phyloP scores from a whole-genome alignment of 2,113 vertebrate species.

The Pachypanchax playfairii region DNA sequence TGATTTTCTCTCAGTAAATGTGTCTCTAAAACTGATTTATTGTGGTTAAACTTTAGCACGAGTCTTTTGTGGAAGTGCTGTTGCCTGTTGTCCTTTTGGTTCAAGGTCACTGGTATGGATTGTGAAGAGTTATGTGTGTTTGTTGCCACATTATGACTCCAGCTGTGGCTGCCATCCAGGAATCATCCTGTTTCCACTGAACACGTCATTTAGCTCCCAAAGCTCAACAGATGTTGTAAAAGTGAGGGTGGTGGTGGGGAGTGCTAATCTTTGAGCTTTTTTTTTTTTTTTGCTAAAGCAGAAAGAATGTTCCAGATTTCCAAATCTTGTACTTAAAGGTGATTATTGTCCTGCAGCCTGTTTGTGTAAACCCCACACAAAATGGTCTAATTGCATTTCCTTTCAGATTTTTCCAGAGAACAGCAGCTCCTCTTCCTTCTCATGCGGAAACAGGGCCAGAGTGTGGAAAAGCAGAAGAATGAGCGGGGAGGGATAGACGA shows the following conservation, averaged over 20 bases:
- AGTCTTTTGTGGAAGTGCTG: constrained; percentile 8
- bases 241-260: too few relatives aligned
- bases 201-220: constrained; percentile 12
- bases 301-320: constrained; percentile 9
- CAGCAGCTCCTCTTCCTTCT: constrained; percentile 52
- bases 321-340: constrained; percentile 29
- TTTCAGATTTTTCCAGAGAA: constrained; percentile 42
- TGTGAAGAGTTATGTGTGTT: constrained; percentile 31
- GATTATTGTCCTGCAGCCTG: constrained; percentile 18
- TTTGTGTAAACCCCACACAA: neutral
- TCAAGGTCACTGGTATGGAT: constrained; percentile 50
- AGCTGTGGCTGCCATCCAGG: constrained; percentile 21
- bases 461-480: constrained; percentile 48
- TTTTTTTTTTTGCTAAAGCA: constrained; percentile 14
- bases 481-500: constrained; percentile 70
- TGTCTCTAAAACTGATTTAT: constrained; percentile 6
- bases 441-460: constrained; percentile 45
- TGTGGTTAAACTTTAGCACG: constrained; percentile 13
- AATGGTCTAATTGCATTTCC: constrained; percentile 28
- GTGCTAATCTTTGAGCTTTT: too few relatives aligned
- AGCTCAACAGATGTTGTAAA: constrained; percentile 41
- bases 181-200: constrained; percentile 19
- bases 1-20: constrained; percentile 2
- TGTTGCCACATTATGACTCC: constrained; percentile 36
- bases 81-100: constrained; percentile 17